These are phyloP conservation scores for Drosophila differens DNA, from an alignment of 2,888 invertebrate genomes.

Conservation along the genomic window DNA sequence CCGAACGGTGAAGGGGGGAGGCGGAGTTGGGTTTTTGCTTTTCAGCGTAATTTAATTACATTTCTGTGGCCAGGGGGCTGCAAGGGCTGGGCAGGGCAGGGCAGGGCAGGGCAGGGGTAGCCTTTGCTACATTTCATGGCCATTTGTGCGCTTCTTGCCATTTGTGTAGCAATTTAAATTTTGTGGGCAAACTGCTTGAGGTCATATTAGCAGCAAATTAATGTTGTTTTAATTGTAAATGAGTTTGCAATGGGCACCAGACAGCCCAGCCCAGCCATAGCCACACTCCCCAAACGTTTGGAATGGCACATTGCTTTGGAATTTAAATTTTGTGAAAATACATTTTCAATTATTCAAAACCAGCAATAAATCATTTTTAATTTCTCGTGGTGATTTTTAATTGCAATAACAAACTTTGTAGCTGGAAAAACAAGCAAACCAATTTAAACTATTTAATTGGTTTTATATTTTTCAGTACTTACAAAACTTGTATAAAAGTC, in stretches of 20 bases:
- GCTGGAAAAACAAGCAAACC: background rate
- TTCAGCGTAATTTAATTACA: constrained; percentile 80
- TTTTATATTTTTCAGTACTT: background rate
- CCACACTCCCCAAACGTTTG: background rate
- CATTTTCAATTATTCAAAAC: constrained; percentile 8
- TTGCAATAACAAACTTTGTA: background rate
- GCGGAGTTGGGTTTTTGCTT: constrained; percentile 43
- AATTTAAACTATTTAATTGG: constrained; percentile 2
- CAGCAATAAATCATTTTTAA: background rate
- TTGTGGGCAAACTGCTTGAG: constrained; percentile 72
- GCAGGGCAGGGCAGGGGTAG: too few relatives aligned
- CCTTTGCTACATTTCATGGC: constrained; percentile 12
- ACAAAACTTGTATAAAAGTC: background rate
- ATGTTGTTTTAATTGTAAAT: constrained; percentile 81
- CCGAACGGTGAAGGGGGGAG: background rate
- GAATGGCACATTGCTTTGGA: background rate
- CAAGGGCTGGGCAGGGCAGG: background rate
- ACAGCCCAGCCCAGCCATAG: background rate
- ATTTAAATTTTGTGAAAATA: constrained; percentile 5
- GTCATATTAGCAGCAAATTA: constrained; percentile 78
- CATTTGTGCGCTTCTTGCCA: constrained; percentile 37
- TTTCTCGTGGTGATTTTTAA: background rate
- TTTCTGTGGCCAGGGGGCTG: constrained; percentile 69
- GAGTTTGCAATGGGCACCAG: constrained; percentile 60
- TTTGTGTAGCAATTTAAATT: constrained; percentile 65